Evolutionary conservation across 2,113 vertebrate species (phyloP), one percentile per base, ranked within the genome.

Genomic region (Rutilus rutilus): DNA sequence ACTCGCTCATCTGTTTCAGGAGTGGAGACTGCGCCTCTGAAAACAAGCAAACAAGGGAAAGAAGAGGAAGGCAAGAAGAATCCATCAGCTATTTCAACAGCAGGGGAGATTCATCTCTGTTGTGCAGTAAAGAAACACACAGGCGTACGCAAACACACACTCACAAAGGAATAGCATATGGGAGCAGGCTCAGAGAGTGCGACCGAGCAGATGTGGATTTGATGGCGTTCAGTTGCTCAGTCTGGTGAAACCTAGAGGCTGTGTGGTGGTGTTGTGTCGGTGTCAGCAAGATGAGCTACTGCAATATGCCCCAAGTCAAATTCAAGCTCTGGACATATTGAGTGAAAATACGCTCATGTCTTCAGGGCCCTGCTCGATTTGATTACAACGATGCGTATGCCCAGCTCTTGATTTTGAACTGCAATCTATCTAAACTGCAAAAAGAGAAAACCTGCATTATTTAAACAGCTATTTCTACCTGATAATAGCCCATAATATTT

Each of bases 341-440:
- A 52, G 11, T 19, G 39, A 57, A 73, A 79, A 21, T n/a, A 67
- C 67, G 2, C 47, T 57, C 67, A 25, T 27, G 23, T 83, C 54
- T 60, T 82, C 54, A 71, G 73, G 30, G 50, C 30, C 54, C 5
- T 21, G 67, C 33, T 64, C 33, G 45, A 74, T 76, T 75, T 60
- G 75, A 84, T 73, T 73, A 62, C 19, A 65, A 33, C 5, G 59
- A 77, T 82, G 47, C 11, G 33, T 50, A 77, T 23, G 52, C 62
- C 69, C n/a, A 80, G 82, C 83, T 83, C 92, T 92, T 93, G 93
- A 88, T 86, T 88, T 90, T 90, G 89, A 91, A 80, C 90, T 54
- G 15, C 50, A 17, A 19, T 54, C 15, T 47, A 47, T 47, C 10
- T 47, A 12, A 47, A 47, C 50, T 17, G 15, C 50, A 52, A 52